These are phyloP conservation scores for Cuculus canorus DNA, from an alignment of 2,797 vertebrate species.

Conservation along the genomic window DNA sequence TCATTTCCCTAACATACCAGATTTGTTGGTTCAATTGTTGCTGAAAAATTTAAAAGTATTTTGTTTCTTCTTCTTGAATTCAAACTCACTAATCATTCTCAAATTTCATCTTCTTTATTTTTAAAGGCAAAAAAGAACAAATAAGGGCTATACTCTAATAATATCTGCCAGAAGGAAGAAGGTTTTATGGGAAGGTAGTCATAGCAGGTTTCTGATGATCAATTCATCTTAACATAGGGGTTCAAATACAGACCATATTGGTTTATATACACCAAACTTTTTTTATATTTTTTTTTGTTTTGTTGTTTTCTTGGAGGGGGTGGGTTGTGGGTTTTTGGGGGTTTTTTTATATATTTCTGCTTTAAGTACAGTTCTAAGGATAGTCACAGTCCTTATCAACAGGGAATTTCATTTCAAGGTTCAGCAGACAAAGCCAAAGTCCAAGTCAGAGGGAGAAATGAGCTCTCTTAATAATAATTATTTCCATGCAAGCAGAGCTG, in stretches of 20 bases:
- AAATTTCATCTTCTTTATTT: neutral
- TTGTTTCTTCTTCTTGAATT: neutral
- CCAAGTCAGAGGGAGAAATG: neutral
- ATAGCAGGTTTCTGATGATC: neutral
- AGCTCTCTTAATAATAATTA: neutral
- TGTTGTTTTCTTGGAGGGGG: too few relatives aligned
- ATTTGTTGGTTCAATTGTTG: neutral
- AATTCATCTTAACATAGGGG: neutral
- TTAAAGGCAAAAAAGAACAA: neutral
- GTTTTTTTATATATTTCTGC: neutral
- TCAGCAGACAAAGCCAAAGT: neutral
- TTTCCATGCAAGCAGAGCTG: neutral
- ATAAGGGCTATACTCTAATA: neutral
- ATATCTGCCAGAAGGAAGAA: neutral
- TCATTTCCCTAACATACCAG: neutral
- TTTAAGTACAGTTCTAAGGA: neutral
- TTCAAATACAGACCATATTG: neutral
- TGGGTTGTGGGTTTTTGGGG: too few relatives aligned
- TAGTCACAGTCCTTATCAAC: neutral
- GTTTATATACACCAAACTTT: neutral
- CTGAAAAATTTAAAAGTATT: neutral
- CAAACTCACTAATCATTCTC: neutral
- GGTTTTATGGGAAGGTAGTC: neutral
- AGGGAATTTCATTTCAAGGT: neutral
- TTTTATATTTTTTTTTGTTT: neutral